phyloP scores from a whole-genome alignment of 2,888 invertebrate species.

The Drosophila conformis region DNA sequence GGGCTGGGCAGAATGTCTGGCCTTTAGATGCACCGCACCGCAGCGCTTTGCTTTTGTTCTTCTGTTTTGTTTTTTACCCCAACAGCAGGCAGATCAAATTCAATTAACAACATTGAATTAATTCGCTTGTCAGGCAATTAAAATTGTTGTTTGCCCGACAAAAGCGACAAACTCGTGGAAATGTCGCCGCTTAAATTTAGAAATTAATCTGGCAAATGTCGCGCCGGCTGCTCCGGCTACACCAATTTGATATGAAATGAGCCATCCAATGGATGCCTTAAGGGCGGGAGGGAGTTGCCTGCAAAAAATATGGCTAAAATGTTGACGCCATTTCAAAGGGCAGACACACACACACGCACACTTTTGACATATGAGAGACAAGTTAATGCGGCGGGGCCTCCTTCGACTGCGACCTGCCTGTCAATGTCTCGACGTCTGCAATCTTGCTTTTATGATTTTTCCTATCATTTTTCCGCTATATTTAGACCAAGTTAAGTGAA shows the following conservation, averaged over 20 bases:
- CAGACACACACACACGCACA: constrained; percentile 30
- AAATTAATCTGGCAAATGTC: constrained; percentile 76
- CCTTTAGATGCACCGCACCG: constrained; percentile 59
- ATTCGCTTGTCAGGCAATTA: constrained; percentile 84
- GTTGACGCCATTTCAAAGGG: constrained; percentile 63
- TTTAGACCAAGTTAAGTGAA: constrained; percentile 62
- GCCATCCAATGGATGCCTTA: constrained; percentile 52
- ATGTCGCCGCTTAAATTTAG: constrained; percentile 78
- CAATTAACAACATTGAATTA: constrained; percentile 85
- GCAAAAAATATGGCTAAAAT: constrained; percentile 44
- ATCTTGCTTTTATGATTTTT: constrained; percentile 52
- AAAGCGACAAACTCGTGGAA: constrained; percentile 45
- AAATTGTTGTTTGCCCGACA: constrained; percentile 70
- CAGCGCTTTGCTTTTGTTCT: constrained; percentile 35
- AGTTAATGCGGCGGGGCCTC: constrained; percentile 39
- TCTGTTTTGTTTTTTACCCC: constrained; percentile 38
- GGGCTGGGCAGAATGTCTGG: constrained; percentile 22
- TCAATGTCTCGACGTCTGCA: constrained; percentile 39
- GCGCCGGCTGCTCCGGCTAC: constrained; percentile 44
- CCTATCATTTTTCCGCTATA: constrained; percentile 61
- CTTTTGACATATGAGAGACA: constrained; percentile 56
- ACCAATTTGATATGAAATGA: constrained; percentile 72
- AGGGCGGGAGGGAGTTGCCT: constrained; percentile 15
- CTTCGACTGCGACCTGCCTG: not conserved
- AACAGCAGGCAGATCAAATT: constrained; percentile 82